These are phyloP conservation scores for Musca domestica DNA, from an alignment of 1,140 invertebrate genomes.

Conservation along the genomic window DNA sequence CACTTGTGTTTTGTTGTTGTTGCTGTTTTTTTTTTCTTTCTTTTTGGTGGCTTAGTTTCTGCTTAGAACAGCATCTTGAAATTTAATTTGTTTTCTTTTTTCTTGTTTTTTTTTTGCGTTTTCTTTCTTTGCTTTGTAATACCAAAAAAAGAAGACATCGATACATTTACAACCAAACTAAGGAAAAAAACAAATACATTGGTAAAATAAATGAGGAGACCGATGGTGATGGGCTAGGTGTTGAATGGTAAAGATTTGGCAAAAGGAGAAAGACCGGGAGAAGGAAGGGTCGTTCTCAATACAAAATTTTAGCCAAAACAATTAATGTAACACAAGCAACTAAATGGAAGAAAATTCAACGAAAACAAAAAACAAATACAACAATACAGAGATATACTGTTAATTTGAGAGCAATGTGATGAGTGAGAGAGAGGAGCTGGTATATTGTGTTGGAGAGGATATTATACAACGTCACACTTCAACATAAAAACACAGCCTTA, in stretches of 20 bases:
- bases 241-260: too few species aligned
- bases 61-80: constrained; percentile 5
- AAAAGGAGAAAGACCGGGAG: neutral
- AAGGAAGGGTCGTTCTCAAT: neutral
- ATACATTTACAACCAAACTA: constrained; percentile 18
- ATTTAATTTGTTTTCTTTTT: constrained; percentile 7
- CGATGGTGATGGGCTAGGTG: too few species aligned
- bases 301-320: neutral
- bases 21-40: constrained; percentile 4
- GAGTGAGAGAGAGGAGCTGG: too few species aligned
- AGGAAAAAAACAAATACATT: neutral
- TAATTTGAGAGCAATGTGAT: too few species aligned
- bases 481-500: too few species aligned
- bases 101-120: neutral
- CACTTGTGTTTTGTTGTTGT: neutral
- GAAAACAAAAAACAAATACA: neutral
- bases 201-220: neutral
- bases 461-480: too few species aligned
- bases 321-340: neutral
- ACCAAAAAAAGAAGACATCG: constrained; percentile 12
- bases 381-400: too few species aligned
- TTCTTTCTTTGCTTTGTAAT: neutral
- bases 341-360: neutral
- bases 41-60: neutral
- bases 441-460: too few species aligned